Evolutionary conservation across 2,797 vertebrate species (phyloP).

Genomic region (Scolopax bukidnonensis): DNA sequence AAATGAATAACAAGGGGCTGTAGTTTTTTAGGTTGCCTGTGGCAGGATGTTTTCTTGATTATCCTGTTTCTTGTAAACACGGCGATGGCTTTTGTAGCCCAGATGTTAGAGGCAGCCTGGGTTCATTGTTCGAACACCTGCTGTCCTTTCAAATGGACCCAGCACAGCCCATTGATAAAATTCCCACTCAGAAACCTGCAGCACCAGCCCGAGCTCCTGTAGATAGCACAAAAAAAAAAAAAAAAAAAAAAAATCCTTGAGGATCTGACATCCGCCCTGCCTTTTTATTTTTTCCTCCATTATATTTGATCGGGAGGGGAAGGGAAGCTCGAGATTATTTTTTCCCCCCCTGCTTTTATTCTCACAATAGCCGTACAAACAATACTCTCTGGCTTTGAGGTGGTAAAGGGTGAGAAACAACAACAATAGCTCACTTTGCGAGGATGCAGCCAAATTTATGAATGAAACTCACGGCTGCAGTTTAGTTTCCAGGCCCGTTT

Average conservation of each 20-base stretch:
- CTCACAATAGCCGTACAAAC: constrained; percentile 69
- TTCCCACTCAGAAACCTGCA: constrained; percentile 34
- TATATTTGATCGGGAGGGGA: constrained; percentile 54
- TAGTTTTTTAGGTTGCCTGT: constrained; percentile 50
- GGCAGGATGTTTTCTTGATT: constrained; percentile 82
- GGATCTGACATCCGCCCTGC: constrained; percentile 36
- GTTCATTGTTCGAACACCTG: constrained; percentile 84
- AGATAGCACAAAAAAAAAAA: neutral
- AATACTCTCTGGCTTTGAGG: constrained; percentile 38
- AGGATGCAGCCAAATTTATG: constrained; percentile 27
- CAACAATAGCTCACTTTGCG: constrained; percentile 5
- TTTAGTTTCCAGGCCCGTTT: constrained; percentile 1
- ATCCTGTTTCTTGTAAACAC: constrained; percentile 79
- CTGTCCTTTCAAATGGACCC: constrained; percentile 57
- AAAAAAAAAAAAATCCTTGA: neutral
- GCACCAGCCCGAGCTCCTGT: neutral
- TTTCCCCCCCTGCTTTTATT: neutral
- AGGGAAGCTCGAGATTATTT: constrained; percentile 27
- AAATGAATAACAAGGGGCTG: constrained; percentile 55
- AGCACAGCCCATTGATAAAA: constrained; percentile 71
- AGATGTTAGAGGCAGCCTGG: constrained; percentile 71
- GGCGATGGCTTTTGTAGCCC: constrained; percentile 64
- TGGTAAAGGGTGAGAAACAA: constrained; percentile 45
- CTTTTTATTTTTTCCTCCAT: neutral
- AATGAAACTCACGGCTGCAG: neutral